These are phyloP conservation scores for Sebastes kiyomatsui DNA, from an alignment of 2,797 vertebrate genomes.

Conservation along the genomic window DNA sequence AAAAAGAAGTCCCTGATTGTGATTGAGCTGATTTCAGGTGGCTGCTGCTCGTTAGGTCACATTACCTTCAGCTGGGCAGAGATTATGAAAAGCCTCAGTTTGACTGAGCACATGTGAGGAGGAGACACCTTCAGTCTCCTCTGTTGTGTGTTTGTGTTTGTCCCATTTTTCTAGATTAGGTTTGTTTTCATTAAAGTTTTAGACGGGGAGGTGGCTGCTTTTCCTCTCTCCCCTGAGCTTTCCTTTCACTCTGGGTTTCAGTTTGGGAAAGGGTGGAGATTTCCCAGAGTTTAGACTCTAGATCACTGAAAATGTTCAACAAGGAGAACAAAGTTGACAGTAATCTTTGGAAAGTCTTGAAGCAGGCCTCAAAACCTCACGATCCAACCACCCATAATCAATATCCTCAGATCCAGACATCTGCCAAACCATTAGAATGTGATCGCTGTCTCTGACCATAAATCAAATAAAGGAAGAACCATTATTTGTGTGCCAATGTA, in stretches of 20 bases:
- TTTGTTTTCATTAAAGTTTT: neutral
- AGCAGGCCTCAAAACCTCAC: neutral
- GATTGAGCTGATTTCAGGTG: neutral
- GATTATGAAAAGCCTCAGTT: neutral
- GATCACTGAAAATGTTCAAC: neutral
- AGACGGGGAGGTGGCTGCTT: rapidly evolving
- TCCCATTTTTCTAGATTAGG: neutral
- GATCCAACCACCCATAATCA: neutral
- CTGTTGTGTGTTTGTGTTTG: neutral
- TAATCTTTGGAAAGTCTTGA: neutral
- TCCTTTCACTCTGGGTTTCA: neutral
- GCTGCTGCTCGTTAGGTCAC: neutral
- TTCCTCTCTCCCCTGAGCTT: neutral
- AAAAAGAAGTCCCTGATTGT: neutral
- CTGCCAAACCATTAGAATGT: constrained; percentile 9
- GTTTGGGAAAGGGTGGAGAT: neutral
- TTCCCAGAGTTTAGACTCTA: neutral
- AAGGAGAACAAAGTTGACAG: neutral
- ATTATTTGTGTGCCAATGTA: neutral
- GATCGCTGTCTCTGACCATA: neutral
- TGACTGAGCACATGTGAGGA: neutral
- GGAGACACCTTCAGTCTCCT: neutral
- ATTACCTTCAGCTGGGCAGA: neutral
- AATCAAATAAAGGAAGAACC: neutral
- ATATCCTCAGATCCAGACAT: neutral